These are phyloP conservation scores for Sycon ciliatum DNA, from an alignment of 37 sponge, comb jelly and placozoan species.

Conservation along the genomic window DNA sequence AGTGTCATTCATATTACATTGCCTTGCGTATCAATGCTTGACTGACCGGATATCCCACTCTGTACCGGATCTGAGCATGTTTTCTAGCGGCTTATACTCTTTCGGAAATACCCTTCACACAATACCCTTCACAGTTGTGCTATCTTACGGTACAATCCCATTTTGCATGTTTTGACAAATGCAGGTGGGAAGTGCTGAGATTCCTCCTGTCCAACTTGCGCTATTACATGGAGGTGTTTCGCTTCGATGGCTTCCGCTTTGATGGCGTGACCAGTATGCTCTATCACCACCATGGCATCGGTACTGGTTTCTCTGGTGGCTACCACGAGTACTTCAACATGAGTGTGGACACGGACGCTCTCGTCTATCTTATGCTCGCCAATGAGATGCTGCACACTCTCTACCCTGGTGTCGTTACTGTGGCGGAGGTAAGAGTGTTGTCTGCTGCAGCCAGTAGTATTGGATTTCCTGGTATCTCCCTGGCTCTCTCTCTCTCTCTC, in stretches of 20 bases:
- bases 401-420: conserved; percentile 65
- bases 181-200: conserved; percentile 75
- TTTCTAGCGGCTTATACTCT: too few relatives aligned
- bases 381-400: conserved; percentile 67
- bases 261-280: conserved; percentile 97
- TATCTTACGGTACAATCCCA: too few relatives aligned
- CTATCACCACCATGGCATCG: conserved; percentile 83
- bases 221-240: conserved; percentile 82
- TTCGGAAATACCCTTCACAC: not conserved
- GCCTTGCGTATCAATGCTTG: too few relatives aligned
- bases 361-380: conserved; percentile 81
- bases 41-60: too few relatives aligned
- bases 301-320: conserved; percentile 69
- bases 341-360: conserved; percentile 58
- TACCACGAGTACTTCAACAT: conserved; percentile 84
- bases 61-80: too few relatives aligned
- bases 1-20: too few relatives aligned
- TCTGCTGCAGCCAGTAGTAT: not conserved
- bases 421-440: conserved; percentile 61
- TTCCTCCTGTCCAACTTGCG: conserved; percentile 89
- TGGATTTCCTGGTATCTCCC: too few relatives aligned
- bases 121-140: not conserved
- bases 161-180: too few relatives aligned
- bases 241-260: conserved; percentile 92
- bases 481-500: too few relatives aligned